Evolutionary conservation across 1,140 invertebrate genomes (phyloP), one percentile per base, ranked within the genome.

Genomic region (Eriocheir sinensis): DNA sequence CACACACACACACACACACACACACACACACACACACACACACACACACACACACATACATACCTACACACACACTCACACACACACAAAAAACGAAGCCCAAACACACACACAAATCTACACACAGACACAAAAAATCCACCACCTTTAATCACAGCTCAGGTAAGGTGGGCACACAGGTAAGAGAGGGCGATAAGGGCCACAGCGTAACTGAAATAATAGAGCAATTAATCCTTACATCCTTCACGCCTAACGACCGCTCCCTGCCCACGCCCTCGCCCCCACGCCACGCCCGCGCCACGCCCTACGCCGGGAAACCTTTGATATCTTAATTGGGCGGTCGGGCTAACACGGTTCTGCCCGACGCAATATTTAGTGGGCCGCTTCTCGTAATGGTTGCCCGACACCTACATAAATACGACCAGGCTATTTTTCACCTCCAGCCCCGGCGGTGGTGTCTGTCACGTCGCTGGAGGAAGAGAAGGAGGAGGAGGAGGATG

Each of bases 1-100:
- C 48, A 53, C 48, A 53, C 48, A 53, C 48, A 53, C 48, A 83
- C 81, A 83, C 81, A 41, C 34, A 89, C 34, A 85, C 83, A 85
- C 1, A 85, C 83, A 85, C 32, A 32, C 81, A 32, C 27, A 8
- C 3, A 8, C 30, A 34, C 85, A 32, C 6, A 32, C 30, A 34
- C 17, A 88, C 27, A 32, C 85, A 80, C 79, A 9, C 79, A 9
- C 79, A 9, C 79, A 9, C n/a, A 30, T 3, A 30, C 32, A 36
- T 15, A 17, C 34, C 17, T 85, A 30, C 38, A 38, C 38, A n/a
- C n/a, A n/a, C n/a, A n/a, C n/a, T n/a, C n/a, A n/a, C n/a, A n/a
- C n/a, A n/a, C n/a, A n/a, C n/a, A n/a, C n/a, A n/a, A n/a, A n/a
- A n/a, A n/a, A n/a, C n/a, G n/a, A n/a, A n/a, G n/a, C n/a, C n/a